These are phyloP conservation scores for Electrophaes corylata DNA, from an alignment of 2,888 invertebrate species.

Conservation along the genomic window DNA sequence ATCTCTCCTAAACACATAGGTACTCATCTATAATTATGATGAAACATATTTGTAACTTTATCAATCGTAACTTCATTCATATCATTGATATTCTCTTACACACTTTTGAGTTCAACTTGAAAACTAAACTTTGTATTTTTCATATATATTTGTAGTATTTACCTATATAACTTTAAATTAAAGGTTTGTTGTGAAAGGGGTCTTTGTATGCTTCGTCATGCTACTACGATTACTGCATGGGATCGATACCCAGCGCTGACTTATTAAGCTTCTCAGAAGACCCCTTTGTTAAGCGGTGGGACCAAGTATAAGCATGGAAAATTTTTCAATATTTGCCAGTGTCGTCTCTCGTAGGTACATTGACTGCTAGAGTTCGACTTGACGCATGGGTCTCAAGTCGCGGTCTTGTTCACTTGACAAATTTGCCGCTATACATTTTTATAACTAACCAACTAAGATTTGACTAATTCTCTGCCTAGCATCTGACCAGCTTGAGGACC, in stretches of 20 bases:
- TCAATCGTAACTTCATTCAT: slow-evolving; percentile 36
- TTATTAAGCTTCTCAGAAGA: slow-evolving; percentile 40
- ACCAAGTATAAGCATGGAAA: slow-evolving; percentile 66
- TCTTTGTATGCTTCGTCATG: slow-evolving; percentile 23
- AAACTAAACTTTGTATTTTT: slow-evolving; percentile 16
- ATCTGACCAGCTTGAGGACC: neutral
- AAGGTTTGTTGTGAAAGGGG: slow-evolving; percentile 39
- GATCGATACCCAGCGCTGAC: slow-evolving; percentile 18
- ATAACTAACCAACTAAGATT: neutral
- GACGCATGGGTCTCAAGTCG: slow-evolving; percentile 4
- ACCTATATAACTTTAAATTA: slow-evolving; percentile 34
- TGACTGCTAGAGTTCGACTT: slow-evolving; percentile 36
- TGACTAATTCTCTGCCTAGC: neutral
- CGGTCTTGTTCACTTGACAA: neutral
- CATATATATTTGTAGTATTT: slow-evolving; percentile 25
- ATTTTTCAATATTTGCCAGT: slow-evolving; percentile 35
- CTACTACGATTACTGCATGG: slow-evolving; percentile 16
- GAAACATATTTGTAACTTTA: slow-evolving; percentile 18
- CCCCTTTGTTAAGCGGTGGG: slow-evolving; percentile 72
- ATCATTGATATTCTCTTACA: slow-evolving; percentile 32
- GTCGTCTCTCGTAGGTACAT: slow-evolving; percentile 46
- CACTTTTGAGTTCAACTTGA: slow-evolving; percentile 29
- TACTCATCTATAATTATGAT: neutral
- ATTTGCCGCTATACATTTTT: neutral
- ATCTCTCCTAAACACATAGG: too few relatives aligned